Percentiles rank a stretch among this genome's conserved stretches.
Conservation (phyloP, 2,113 vertebrate genomes). For the Pogonocichla stellata region DNA sequence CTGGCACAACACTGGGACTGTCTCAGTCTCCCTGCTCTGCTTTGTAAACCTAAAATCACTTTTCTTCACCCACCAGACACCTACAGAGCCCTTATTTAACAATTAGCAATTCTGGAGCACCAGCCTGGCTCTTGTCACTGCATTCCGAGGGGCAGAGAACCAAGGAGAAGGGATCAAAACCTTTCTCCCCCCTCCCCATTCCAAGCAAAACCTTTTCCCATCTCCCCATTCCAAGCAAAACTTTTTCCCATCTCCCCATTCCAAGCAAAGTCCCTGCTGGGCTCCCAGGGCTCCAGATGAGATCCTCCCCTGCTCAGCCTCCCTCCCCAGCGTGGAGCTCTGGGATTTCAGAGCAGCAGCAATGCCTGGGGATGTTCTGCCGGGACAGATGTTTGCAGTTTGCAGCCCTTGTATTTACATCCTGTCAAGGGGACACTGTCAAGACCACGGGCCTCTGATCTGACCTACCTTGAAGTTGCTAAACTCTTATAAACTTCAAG, state of each 20-base stretch:
- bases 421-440: constrained; percentile 43
- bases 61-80: background rate
- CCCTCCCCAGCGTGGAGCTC: background rate
- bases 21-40: background rate
- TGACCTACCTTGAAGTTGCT: constrained; percentile 21
- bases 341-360: background rate
- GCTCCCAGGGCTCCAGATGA: background rate
- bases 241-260: background rate
- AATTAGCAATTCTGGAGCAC: background rate
- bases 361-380: background rate
- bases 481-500: background rate
- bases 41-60: background rate
- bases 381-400: constrained; percentile 42
- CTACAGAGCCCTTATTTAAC: background rate
- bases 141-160: background rate
- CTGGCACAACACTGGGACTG: no score
- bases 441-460: background rate
- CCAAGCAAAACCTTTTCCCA: no score
- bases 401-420: constrained; percentile 18
- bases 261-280: fast-evolving
- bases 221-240: background rate
- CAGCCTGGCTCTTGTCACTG: background rate
- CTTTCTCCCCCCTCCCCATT: no score
- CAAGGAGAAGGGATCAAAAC: background rate
- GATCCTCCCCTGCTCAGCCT: background rate